Conservation (phyloP, 2,888 invertebrate genomes). For the Scaptomyza caliginosa region DNA sequence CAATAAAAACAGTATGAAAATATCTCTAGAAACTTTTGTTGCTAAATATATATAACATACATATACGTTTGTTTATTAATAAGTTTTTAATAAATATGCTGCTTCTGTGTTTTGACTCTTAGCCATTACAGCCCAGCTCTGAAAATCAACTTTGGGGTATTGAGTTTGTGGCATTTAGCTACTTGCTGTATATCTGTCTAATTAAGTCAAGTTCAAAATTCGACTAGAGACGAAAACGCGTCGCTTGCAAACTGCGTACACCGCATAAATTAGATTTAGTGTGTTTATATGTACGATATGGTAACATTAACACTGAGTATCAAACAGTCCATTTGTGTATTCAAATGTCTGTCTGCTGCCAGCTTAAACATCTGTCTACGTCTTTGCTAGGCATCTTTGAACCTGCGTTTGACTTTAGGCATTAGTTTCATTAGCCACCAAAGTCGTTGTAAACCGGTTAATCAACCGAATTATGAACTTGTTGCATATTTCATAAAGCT, state of each 20-base stretch:
- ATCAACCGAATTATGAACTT: slow-evolving; percentile 42
- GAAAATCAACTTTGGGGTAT: slow-evolving; percentile 8
- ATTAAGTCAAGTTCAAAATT: slow-evolving; percentile 75
- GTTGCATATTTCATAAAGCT: slow-evolving; percentile 63
- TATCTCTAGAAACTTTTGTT: no score
- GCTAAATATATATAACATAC: no score
- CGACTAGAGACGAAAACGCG: slow-evolving; percentile 44
- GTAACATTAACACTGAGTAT: slow-evolving; percentile 1
- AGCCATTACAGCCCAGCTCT: not conserved
- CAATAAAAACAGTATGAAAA: not conserved
- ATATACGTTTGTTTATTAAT: no score
- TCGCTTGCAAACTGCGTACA: slow-evolving; percentile 38
- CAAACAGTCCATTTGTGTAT: not conserved
- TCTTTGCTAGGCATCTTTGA: slow-evolving; percentile 11
- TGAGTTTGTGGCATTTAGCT: slow-evolving; percentile 52
- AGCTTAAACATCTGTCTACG: slow-evolving; percentile 7
- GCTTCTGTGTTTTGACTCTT: no score
- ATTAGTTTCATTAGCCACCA: slow-evolving; percentile 50
- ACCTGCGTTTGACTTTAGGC: slow-evolving; percentile 29
- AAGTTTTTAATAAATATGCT: no score
- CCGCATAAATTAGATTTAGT: slow-evolving; percentile 61
- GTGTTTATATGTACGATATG: not conserved
- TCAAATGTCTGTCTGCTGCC: slow-evolving; percentile 2
- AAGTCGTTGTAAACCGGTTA: slow-evolving; percentile 15
- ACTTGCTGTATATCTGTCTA: slow-evolving; percentile 61